Percentiles rank a stretch among this genome's conserved stretches.
phyloP scores from a whole-genome alignment of 2,888 invertebrate genomes.

The Caenorhabditis imperialis region DNA sequence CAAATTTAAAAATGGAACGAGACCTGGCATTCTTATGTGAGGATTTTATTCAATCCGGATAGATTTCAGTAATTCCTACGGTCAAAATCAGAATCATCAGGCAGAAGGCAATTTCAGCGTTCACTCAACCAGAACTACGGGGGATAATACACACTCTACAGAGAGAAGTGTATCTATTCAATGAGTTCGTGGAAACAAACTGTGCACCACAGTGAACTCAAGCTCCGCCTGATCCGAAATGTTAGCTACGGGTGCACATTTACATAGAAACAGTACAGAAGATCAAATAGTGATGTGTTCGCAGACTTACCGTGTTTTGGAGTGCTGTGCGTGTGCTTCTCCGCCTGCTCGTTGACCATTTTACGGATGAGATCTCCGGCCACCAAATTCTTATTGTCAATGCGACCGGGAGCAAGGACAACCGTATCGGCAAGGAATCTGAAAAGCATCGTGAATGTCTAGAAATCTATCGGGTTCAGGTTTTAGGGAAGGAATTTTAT shows the following conservation, averaged over 20 bases:
- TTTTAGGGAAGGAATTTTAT: no score
- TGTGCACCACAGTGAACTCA: background rate
- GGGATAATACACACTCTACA: background rate
- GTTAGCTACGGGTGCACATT: background rate
- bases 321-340: conserved; percentile 21
- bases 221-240: background rate
- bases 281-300: conserved; percentile 1
- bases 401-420: conserved; percentile 95
- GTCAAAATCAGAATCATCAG: conserved; percentile 13
- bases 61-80: conserved; percentile 14
- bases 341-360: conserved; percentile 49
- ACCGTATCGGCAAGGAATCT: conserved; percentile 93
- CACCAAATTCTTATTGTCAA: conserved; percentile 91
- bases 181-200: no score
- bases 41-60: conserved; percentile 1
- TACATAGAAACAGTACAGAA: background rate
- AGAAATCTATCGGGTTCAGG: no score
- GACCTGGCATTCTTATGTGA: no score
- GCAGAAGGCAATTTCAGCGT: conserved; percentile 19
- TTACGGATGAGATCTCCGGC: conserved; percentile 66
- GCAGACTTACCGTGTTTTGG: background rate
- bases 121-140: conserved; percentile 16
- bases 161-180: background rate
- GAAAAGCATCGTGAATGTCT: conserved; percentile 12
- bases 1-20: no score